A percentile compares a stretch with the other conserved stretches of the same genome.
phyloP scores from a whole-genome alignment of 2,113 vertebrate genomes.

The Tonatia bakeri region DNA sequence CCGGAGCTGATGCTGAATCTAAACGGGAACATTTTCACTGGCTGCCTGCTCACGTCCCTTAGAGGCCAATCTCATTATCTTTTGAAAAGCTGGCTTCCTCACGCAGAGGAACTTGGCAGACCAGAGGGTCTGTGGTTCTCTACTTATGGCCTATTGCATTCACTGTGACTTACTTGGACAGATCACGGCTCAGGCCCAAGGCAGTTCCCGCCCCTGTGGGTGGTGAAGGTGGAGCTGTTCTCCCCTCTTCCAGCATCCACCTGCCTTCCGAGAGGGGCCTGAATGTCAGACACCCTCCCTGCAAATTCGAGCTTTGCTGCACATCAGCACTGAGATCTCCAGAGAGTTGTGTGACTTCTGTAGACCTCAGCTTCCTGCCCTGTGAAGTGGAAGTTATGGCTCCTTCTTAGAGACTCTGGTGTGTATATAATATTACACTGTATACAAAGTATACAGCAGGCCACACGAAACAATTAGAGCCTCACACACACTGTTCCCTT shows the following conservation, averaged over 20 bases:
- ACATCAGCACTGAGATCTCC: not conserved
- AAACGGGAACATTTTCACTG: conserved; percentile 73
- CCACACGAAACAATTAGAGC: not conserved
- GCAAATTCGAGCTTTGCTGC: not conserved
- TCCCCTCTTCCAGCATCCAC: not conserved
- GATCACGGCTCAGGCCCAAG: not conserved
- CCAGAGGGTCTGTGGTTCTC: conserved; percentile 61
- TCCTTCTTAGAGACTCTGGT: not conserved
- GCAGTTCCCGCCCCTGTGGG: not conserved
- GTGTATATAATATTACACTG: not conserved
- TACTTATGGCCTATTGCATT: conserved; percentile 64
- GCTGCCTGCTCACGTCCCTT: conserved; percentile 75
- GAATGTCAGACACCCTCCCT: not conserved
- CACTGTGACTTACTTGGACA: not conserved
- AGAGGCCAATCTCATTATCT: conserved; percentile 69
- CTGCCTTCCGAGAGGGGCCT: not conserved
- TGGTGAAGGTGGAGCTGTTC: not conserved
- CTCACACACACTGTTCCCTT: not conserved
- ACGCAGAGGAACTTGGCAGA: conserved; percentile 40
- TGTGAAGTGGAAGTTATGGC: not conserved
- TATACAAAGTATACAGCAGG: not conserved
- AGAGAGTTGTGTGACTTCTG: not conserved
- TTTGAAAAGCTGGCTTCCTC: conserved; percentile 70
- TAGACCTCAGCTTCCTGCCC: not conserved
- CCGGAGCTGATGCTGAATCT: conserved; percentile 63